These are phyloP conservation scores for Linurgus olivaceus DNA, from an alignment of 2,797 vertebrate genomes.

Conservation along the genomic window DNA sequence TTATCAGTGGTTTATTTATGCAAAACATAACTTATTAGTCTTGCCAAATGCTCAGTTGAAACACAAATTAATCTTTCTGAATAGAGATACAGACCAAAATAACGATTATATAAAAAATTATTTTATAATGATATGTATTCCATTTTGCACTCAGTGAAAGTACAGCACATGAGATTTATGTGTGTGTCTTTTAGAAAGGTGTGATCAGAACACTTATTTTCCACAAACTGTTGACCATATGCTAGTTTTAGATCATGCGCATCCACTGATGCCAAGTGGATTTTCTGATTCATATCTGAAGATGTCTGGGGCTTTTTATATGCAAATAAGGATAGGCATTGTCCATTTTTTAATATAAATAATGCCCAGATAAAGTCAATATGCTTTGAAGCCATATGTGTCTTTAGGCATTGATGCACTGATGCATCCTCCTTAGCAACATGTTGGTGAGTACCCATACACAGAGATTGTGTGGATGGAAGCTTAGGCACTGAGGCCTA, in stretches of 20 bases:
- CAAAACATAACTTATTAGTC: not conserved
- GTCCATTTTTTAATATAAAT: constrained; percentile 22
- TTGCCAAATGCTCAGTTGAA: not conserved
- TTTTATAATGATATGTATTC: not conserved
- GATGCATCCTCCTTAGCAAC: not conserved
- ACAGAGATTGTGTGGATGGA: not conserved
- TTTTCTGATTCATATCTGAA: constrained; percentile 13
- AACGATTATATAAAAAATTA: not conserved
- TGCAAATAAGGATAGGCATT: not conserved
- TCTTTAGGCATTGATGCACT: not conserved
- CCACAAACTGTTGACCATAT: not conserved
- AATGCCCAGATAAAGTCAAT: not conserved
- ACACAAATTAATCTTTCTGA: not conserved
- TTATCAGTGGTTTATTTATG: not conserved
- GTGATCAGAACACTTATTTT: not conserved
- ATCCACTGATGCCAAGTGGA: not conserved
- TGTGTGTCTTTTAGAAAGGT: not conserved
- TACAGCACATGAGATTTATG: not conserved
- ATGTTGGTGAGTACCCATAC: not conserved
- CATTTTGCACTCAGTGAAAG: not conserved
- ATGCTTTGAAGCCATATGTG: not conserved
- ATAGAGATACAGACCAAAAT: not conserved
- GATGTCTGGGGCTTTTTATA: not conserved
- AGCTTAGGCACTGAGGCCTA: not conserved
- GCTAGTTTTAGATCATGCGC: not conserved